Evolutionary conservation across 1,140 invertebrate genomes (phyloP).

Genomic region (Cherax destructor): DNA sequence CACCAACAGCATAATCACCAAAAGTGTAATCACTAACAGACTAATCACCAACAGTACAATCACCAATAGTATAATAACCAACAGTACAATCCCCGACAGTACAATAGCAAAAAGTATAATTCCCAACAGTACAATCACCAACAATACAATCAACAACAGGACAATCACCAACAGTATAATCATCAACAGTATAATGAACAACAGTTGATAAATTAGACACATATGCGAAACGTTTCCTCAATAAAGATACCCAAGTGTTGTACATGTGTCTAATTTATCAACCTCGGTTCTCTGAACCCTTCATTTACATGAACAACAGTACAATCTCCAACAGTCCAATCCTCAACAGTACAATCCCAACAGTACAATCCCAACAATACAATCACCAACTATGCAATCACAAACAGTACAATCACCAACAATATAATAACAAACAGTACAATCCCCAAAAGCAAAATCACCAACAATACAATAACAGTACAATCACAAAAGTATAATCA

Average conservation of each 20-base stretch:
- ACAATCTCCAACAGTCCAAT: neutral
- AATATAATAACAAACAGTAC: neutral
- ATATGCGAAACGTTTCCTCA: too few species aligned
- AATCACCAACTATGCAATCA: neutral
- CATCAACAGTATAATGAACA: neutral
- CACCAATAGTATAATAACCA: neutral
- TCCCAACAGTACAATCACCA: neutral
- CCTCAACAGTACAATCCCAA: neutral
- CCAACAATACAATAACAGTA: neutral
- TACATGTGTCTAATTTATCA: too few species aligned
- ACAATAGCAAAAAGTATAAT: neutral
- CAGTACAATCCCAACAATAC: neutral
- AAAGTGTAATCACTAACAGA: neutral
- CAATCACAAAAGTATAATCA: neutral
- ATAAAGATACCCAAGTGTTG: too few species aligned
- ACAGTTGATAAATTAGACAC: too few species aligned
- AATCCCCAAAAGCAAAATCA: neutral
- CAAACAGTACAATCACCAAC: neutral
- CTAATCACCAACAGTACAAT: neutral
- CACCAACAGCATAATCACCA: neutral
- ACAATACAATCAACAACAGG: neutral
- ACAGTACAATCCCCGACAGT: neutral
- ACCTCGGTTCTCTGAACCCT: too few species aligned
- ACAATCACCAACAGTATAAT: neutral
- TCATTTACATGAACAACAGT: conserved; percentile 3